Evolutionary conservation across 2,888 invertebrate genomes (phyloP), one percentile per base, ranked within the genome.

Genomic region (Idaea biselata): DNA sequence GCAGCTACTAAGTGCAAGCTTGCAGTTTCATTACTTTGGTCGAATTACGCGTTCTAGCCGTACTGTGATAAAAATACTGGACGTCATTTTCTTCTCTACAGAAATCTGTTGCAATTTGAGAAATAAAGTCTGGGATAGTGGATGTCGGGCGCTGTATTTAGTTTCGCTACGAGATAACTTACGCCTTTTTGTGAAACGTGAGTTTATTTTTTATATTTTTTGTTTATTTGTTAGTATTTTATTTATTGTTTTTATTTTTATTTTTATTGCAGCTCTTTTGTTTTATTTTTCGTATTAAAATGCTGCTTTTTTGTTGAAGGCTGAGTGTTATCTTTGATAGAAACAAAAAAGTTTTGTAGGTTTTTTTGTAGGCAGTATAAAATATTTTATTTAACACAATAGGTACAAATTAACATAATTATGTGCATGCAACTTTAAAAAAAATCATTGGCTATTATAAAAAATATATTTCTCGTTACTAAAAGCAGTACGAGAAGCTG

Each of bases 1-100:
- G 72, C 68, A 68, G 55, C 25, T 56, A n/a, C 32, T 60, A 66
- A 65, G 63, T 65, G 63, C 63, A 59, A 62, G 58, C 62, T 65
- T 60, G 64, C 61, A 64, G 62, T 62, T 63, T 44, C 14, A 44
- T 44, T 44, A 11, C 44, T 11, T 8, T 8, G 11, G 2, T 44
- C 14, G 44, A 14, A 44, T 8, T 7, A 14, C 44, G 44, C 44
- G 44, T 44, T 44, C 8, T 44, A 8, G 11, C 44, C 44, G 44
- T 44, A 14, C 7, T 11, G 44, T 44, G 44, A 44, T 44, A 8
- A 11, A 44, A 44, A 44, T 14, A 44, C 14, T 8, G 11, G 44
- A 44, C 44, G 14, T 11, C 11, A 2, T 44, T 44, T 32, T 33
- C 14, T 44, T 44, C 1, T 44, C 11, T 11, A 44, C 8, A 1